Evolutionary conservation across 2,113 vertebrate genomes (phyloP).

Genomic region (Neogale vison): DNA sequence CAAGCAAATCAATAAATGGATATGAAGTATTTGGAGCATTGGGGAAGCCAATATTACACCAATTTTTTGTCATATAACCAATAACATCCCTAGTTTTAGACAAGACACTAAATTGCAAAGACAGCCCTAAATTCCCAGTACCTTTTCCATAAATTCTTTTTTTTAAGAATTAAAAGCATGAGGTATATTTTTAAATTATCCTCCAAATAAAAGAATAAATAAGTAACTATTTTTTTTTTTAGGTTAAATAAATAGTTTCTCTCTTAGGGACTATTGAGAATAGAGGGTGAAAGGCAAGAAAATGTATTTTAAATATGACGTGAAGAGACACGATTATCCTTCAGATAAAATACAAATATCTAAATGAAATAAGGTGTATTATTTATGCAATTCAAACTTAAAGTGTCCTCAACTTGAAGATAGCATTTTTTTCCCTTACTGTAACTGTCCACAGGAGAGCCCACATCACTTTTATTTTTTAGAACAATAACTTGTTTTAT

Average conservation of each 20-base stretch:
- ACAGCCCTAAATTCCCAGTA: not conserved
- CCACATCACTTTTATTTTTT: not conserved
- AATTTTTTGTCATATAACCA: not conserved
- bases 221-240: conserved; percentile 1
- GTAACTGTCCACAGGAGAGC: not conserved
- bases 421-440: not conserved
- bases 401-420: not conserved
- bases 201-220: not conserved
- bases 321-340: not conserved
- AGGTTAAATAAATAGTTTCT: not conserved
- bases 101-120: conserved; percentile 25
- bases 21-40: not conserved
- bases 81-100: conserved; percentile 36
- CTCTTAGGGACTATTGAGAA: conserved; percentile 26
- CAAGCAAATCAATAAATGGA: conserved; percentile 49
- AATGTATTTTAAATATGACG: conserved; percentile 48
- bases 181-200: not conserved
- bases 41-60: not conserved
- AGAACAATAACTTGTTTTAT: conserved; percentile 46
- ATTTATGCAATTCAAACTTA: not conserved
- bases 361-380: not conserved
- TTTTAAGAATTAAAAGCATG: conserved; percentile 60
- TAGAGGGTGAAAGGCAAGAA: conserved; percentile 21
- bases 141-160: conserved; percentile 27
- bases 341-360: not conserved